Base-by-base conservation (phyloP, 23 tunicate genomes). In the Ciona savignyi region DNA sequence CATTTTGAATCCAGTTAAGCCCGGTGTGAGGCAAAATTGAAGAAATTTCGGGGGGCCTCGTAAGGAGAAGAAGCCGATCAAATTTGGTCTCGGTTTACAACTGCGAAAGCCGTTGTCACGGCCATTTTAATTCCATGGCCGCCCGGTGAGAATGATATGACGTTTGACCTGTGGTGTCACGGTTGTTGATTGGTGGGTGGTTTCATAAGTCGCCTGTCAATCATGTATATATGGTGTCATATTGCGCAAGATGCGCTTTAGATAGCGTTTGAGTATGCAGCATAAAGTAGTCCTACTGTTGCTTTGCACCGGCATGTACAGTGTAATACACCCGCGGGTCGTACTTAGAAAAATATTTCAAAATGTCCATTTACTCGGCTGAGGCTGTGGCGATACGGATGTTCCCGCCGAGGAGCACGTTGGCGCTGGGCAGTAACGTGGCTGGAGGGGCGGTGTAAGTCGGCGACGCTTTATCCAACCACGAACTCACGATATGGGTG, bases 371-470 rank as follows among this genome's bases (percentile, higher is more conserved):
- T 42, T 42, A 42, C 56, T 42, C 11, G 9, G 56, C 56, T 15
- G 9, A 15, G 9, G 15, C 15, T 9, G 56, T 15, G 11, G 56
- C 56, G 15, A 42, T 42, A 6, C 56, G 56, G 15, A 42, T 42
- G 56, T 15, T 42, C 11, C 15, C 15, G 1, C 86, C 86, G 48
- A 87, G 71, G 21, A 87, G 68, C 11, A 87, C 95, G 33, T 87
- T 62, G 27, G 95, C 86, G 63, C 95, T 87, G 2, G 95, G 95
- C 61, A 87, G 73, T 60, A 67, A 35, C 32, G 74, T 25, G 24
- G 22, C 6, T 4, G 15, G 67, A 9, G 67, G 22, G 15, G 67
- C 15, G 24, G 67, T n/a, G 6, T 4, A n/a, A 11, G 67, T 4
- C 23, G 67, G 22, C 22, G 67, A 63, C 67, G 67, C 22, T 4